Percentiles rank a stretch among this genome's conserved stretches.
Evolutionary conservation across 2,113 vertebrate species (phyloP).

Genomic region (Struthio camelus): DNA sequence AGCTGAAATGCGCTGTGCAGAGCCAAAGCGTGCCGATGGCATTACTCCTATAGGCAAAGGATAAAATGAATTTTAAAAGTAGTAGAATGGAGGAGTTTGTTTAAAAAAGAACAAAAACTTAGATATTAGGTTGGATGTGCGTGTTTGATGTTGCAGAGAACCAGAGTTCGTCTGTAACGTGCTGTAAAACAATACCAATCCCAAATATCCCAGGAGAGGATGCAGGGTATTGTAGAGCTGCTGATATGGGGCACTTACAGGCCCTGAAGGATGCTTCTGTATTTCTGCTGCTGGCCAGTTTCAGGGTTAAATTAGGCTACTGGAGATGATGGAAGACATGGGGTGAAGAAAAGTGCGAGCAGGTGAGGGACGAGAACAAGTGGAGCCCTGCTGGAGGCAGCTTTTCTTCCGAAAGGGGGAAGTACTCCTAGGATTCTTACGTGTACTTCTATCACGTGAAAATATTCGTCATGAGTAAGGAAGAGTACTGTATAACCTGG

Average conservation of each 20-base stretch:
- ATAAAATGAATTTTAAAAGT: too few species aligned
- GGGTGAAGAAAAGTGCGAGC: background rate
- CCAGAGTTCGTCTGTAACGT: background rate
- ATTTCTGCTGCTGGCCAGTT: background rate
- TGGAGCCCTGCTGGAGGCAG: background rate
- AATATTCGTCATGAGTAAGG: background rate
- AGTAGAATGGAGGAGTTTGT: background rate
- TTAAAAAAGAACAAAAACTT: background rate
- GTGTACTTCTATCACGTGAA: background rate
- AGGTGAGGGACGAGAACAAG: background rate
- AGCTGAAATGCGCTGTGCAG: background rate
- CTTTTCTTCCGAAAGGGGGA: background rate
- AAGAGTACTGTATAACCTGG: background rate
- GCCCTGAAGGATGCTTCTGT: too few species aligned
- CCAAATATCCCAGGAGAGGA: rapidly evolving
- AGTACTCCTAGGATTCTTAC: background rate
- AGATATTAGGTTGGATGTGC: background rate
- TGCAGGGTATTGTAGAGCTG: background rate
- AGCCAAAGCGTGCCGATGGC: background rate
- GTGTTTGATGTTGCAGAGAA: background rate
- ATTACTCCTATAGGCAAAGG: rapidly evolving
- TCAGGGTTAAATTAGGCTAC: background rate
- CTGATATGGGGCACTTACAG: background rate
- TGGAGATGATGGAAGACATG: background rate
- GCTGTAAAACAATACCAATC: background rate